Base-by-base conservation (phyloP, 2,113 vertebrate genomes). In the Ptyas mucosa region DNA sequence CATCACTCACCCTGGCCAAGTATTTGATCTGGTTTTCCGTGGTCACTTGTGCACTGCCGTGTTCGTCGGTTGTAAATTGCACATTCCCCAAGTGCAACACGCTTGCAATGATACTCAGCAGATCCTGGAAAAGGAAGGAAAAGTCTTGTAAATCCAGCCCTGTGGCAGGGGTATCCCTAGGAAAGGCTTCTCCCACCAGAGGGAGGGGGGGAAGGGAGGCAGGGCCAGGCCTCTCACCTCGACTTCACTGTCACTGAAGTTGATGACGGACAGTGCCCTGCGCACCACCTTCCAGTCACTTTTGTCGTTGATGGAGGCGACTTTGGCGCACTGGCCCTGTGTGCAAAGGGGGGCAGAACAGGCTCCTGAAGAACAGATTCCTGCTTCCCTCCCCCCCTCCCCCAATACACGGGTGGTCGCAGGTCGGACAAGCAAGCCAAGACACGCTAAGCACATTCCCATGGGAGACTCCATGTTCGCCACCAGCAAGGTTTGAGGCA, bases 251-350 rank as follows among this genome's bases (percentile, higher is more conserved):
- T 98, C 98, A 0, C 94, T 98, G 97, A 99, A 99, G 97, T 99
- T 97, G 0, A 99, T 99, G 94, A 99, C 95, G 0, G 96, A 98
- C 95, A 99, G 95, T 0, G 99, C 99, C 97, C 98, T 98, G 94
- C 97, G 98, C 96, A 99, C 98, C 0, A 97, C 93, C 96, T 99
- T 99, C 99, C 99, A 99, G 61, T 99, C 99, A 0, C 97, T 99
- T 97, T 99, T 99, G 90, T 99, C 99, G 11, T 99, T 99, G 96
- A 99, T 99, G 96, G 99, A 99, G 95, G 99, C 99, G 94, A 99
- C 99, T 95, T 98, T 99, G 92, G 99, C 99, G 97, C 99, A 99
- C 97, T 99, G 99, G 88, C 99, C 99, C 99, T 99, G 93, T 26
- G 94, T 94, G 89, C 81, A 55, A 8, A 96, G 46, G 20, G 46